Evolutionary conservation across 2,888 invertebrate species (phyloP).

Genomic region (Keiferia lycopersicella): DNA sequence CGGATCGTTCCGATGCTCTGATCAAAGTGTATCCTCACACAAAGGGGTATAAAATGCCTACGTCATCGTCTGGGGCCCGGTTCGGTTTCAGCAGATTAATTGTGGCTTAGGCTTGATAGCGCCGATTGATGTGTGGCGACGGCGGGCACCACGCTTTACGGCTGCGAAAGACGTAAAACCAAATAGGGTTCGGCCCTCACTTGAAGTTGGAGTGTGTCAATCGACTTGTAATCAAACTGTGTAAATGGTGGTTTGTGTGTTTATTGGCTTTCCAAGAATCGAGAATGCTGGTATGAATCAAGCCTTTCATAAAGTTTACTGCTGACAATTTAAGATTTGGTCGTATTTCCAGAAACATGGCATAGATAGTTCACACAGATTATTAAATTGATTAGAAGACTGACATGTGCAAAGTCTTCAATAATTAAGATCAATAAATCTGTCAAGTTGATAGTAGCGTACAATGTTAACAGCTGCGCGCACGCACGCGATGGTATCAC

Average conservation of each 20-base stretch:
- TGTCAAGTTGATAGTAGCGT: slow-evolving; percentile 12
- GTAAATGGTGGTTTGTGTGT: slow-evolving; percentile 6
- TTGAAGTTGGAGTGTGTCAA: slow-evolving; percentile 12
- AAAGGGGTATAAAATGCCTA: slow-evolving; percentile 70
- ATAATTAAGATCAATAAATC: slow-evolving; percentile 13
- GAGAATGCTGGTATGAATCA: background rate
- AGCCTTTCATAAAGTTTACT: background rate
- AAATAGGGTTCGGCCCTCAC: slow-evolving; percentile 24
- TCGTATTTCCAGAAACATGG: background rate
- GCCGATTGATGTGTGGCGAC: slow-evolving; percentile 32
- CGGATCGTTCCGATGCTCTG: slow-evolving; percentile 51
- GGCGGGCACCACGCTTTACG: background rate
- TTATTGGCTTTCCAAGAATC: slow-evolving; percentile 7
- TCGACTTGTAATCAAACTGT: slow-evolving; percentile 12
- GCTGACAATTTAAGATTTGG: background rate
- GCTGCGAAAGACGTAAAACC: slow-evolving; percentile 26
- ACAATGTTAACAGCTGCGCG: slow-evolving; percentile 1
- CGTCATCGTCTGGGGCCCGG: slow-evolving; percentile 54
- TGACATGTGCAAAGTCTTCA: background rate
- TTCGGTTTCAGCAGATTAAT: slow-evolving; percentile 56
- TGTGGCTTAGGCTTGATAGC: slow-evolving; percentile 48
- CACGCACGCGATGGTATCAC: slow-evolving; percentile 24
- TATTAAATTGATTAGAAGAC: background rate
- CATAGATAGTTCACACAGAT: background rate
- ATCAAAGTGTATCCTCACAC: slow-evolving; percentile 72